Conservation (phyloP, 2,113 vertebrate species). For the Phyllostomus hastatus region DNA sequence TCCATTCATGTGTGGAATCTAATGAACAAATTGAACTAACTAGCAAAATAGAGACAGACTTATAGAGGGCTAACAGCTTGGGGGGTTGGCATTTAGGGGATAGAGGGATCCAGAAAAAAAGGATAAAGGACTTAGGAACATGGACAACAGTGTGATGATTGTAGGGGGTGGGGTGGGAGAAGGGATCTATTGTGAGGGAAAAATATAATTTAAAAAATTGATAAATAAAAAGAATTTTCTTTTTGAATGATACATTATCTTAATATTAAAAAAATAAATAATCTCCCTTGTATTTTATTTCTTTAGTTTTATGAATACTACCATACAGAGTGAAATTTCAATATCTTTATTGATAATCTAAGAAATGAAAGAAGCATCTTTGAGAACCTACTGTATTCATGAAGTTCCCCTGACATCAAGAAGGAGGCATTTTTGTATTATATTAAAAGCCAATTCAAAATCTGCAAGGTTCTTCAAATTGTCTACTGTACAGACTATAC, state of each 20-base stretch:
- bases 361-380: constrained; percentile 12
- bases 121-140: too few relatives aligned
- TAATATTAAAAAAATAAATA: constrained; percentile 56
- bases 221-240: constrained; percentile 37
- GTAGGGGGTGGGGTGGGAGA: too few relatives aligned
- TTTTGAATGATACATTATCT: constrained; percentile 56
- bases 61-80: too few relatives aligned
- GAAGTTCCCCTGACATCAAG: not conserved
- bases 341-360: constrained; percentile 29
- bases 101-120: too few relatives aligned
- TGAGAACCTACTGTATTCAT: constrained; percentile 28
- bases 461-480: constrained; percentile 24
- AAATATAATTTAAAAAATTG: too few relatives aligned
- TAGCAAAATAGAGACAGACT: too few relatives aligned
- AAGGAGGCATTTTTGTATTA: not conserved
- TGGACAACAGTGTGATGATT: too few relatives aligned
- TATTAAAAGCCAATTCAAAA: constrained; percentile 2
- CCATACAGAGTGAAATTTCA: not conserved
- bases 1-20: too few relatives aligned
- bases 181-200: too few relatives aligned
- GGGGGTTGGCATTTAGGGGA: too few relatives aligned
- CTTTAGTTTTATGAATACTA: constrained; percentile 51
- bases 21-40: too few relatives aligned
- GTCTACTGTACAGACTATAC: constrained; percentile 12
- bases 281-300: constrained; percentile 1